Conservation (phyloP, 2,113 vertebrate species). For the Halichoerus grypus region DNA sequence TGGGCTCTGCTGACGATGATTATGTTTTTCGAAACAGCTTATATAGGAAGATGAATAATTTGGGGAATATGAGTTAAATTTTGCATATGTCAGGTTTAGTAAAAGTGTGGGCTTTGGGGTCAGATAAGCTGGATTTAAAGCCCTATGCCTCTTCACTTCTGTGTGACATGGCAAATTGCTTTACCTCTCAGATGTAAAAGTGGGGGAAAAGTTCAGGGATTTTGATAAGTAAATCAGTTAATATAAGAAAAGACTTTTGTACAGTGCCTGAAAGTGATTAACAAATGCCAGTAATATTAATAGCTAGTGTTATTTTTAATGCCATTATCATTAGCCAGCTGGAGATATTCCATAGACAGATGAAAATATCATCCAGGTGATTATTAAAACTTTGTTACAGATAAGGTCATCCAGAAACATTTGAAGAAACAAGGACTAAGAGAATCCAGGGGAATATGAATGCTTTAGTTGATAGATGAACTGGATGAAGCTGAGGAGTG, state of each 20-base stretch:
- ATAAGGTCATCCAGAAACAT: neutral
- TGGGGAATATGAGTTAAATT: neutral
- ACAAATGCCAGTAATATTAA: neutral
- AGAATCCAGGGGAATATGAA: neutral
- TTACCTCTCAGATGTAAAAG: neutral
- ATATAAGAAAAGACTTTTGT: neutral
- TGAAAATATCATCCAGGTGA: slow-evolving; percentile 9
- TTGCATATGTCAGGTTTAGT: neutral
- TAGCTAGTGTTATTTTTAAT: slow-evolving; percentile 36
- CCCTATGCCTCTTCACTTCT: neutral
- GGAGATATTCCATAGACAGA: neutral
- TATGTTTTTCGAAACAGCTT: neutral
- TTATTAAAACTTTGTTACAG: neutral
- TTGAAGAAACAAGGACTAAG: neutral
- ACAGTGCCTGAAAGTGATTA: neutral
- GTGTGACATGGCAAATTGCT: neutral
- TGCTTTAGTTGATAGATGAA: neutral
- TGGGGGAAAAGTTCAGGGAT: neutral
- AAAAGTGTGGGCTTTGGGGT: neutral
- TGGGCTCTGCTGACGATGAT: neutral
- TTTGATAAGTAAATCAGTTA: neutral
- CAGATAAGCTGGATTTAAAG: slow-evolving; percentile 1
- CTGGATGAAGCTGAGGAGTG: neutral
- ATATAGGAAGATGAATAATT: neutral
- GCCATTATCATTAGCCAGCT: slow-evolving; percentile 3